Evolutionary conservation across 1,140 invertebrate genomes (phyloP).

Genomic region (Drosophila teissieri): DNA sequence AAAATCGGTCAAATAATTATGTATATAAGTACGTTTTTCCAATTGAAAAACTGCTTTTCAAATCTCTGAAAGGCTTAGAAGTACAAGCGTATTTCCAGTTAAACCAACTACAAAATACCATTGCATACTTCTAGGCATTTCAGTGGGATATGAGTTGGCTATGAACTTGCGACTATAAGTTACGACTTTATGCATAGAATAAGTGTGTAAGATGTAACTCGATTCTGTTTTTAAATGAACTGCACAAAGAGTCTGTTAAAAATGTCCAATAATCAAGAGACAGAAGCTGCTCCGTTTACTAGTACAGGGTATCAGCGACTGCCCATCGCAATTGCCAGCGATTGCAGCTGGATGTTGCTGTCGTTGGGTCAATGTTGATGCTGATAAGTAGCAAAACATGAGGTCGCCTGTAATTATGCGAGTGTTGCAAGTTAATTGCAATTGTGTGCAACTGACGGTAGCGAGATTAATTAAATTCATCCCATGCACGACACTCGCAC

Average conservation of each 20-base stretch:
- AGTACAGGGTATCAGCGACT: conserved; percentile 1
- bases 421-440: conserved; percentile 84
- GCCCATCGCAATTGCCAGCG: background rate
- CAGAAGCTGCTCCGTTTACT: no score
- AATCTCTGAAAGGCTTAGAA: background rate
- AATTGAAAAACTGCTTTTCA: background rate
- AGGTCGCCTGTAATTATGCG: conserved; percentile 83
- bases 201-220: no score
- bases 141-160: no score
- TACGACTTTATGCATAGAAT: no score
- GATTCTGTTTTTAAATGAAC: no score
- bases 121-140: conserved; percentile 1
- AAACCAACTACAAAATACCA: background rate
- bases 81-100: background rate
- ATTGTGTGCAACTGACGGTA: conserved; percentile 84
- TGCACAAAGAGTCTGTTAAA: no score
- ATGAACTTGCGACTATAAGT: no score
- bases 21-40: background rate
- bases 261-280: no score
- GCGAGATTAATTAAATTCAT: conserved; percentile 84
- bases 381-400: conserved; percentile 84
- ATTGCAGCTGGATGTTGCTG: conserved; percentile 16
- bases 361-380: conserved; percentile 77
- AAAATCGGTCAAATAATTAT: background rate
- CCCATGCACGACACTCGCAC: conserved; percentile 36